Evolutionary conservation across 2,888 invertebrate genomes (phyloP).

Genomic region (Hyposoter didymator): DNA sequence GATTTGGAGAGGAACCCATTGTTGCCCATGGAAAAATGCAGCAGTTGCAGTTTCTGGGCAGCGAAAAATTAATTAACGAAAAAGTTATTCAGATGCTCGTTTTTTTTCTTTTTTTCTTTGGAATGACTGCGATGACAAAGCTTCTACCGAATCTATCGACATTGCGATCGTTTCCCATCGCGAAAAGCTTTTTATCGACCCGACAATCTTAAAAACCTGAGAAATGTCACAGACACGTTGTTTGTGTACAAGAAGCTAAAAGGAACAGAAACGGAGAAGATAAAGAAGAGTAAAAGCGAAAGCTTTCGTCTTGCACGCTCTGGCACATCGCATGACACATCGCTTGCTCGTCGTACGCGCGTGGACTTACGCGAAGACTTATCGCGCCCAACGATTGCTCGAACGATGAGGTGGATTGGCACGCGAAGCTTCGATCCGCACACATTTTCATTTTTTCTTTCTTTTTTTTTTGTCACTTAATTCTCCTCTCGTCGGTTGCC

Average conservation of each 20-base stretch:
- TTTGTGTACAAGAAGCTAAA: conserved; percentile 6
- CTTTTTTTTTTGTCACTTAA: conserved; percentile 21
- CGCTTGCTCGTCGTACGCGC: conserved; percentile 54
- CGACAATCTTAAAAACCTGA: conserved; percentile 29
- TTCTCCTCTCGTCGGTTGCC: conserved; percentile 15
- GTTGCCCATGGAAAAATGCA: conserved; percentile 25
- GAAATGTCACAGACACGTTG: conserved; percentile 17
- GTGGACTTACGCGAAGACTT: conserved; percentile 65
- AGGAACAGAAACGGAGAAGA: background rate
- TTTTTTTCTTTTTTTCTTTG: background rate
- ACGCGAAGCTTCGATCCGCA: conserved; percentile 62
- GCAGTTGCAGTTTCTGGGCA: background rate
- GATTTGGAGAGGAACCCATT: conserved; percentile 21
- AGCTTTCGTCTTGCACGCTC: conserved; percentile 37
- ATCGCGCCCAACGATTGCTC: conserved; percentile 67
- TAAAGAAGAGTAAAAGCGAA: conserved; percentile 26
- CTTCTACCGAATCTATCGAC: background rate
- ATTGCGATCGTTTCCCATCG: background rate
- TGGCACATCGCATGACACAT: conserved; percentile 60
- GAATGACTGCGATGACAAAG: background rate
- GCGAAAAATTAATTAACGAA: background rate
- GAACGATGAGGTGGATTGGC: conserved; percentile 64
- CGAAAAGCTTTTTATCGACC: conserved; percentile 7
- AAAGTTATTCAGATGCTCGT: background rate
- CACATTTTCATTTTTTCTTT: conserved; percentile 27